These are phyloP conservation scores for Bergia sp. DNA, from an alignment of 92 coral and sea anemone species.

Conservation along the genomic window DNA sequence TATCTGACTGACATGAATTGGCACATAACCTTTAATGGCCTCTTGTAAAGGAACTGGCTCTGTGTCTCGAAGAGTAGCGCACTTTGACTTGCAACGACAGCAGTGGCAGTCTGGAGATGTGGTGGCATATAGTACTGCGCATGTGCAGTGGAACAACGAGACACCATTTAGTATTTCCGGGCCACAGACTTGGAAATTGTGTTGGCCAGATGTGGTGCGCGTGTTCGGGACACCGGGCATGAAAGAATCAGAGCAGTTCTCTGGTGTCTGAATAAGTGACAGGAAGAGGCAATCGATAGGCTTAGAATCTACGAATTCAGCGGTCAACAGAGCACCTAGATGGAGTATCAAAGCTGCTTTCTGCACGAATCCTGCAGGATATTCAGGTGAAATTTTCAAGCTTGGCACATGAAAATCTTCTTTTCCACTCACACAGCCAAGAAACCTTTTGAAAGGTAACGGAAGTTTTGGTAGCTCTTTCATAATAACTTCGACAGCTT, in stretches of 20 bases:
- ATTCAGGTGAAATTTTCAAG: conserved; percentile 74
- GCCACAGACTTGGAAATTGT: conserved; percentile 13
- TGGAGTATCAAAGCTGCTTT: conserved; percentile 79
- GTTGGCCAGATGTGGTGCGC: neutral
- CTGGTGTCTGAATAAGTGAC: conserved; percentile 55
- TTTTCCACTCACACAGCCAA: conserved; percentile 58
- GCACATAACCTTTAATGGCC: conserved; percentile 50
- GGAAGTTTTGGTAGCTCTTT: conserved; percentile 19
- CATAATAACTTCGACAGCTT: conserved; percentile 51
- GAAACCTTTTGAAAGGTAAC: conserved; percentile 59
- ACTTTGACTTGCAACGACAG: conserved; percentile 29
- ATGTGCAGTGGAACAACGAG: conserved; percentile 5
- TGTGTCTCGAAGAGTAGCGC: neutral
- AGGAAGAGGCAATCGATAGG: conserved; percentile 34
- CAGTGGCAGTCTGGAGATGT: conserved; percentile 13
- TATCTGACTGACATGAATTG: neutral
- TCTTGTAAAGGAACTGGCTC: neutral
- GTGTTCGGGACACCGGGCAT: conserved; percentile 16
- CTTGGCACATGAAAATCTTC: conserved; percentile 62
- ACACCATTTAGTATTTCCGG: conserved; percentile 5
- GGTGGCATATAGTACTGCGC: conserved; percentile 16
- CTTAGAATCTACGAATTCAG: conserved; percentile 32
- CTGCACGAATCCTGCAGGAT: conserved; percentile 69
- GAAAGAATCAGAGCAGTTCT: neutral
- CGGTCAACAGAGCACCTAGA: conserved; percentile 67